These are phyloP conservation scores for Thermophis baileyi DNA, from an alignment of 2,113 vertebrate genomes.

Conservation along the genomic window DNA sequence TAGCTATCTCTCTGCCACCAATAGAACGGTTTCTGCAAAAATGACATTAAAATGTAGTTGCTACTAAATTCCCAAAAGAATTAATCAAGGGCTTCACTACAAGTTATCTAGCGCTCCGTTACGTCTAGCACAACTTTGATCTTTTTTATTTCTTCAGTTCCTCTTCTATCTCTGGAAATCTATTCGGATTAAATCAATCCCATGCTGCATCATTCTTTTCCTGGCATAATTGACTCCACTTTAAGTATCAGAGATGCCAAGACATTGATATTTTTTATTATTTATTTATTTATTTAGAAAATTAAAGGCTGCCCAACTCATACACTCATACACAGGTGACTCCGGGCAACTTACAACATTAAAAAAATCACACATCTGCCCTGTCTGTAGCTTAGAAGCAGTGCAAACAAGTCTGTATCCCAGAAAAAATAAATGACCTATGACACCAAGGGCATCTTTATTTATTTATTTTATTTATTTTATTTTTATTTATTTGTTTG, in stretches of 20 bases:
- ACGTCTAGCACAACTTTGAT: background rate
- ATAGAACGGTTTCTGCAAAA: background rate
- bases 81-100: background rate
- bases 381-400: background rate
- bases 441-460: background rate
- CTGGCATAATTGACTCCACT: background rate
- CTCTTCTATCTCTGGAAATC: background rate
- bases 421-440: background rate
- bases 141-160: background rate
- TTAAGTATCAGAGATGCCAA: background rate
- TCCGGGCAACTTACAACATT: background rate
- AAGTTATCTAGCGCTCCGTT: background rate
- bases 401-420: background rate
- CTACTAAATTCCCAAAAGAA: background rate
- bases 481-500: too few relatives aligned
- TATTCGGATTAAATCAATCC: background rate
- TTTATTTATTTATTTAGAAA: background rate
- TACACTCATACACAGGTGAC: background rate
- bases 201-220: background rate
- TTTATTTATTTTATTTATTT: too few relatives aligned
- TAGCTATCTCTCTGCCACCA: background rate
- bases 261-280: background rate
- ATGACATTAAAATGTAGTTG: background rate
- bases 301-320: background rate
- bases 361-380: background rate